Evolutionary conservation across 2,888 invertebrate species (phyloP), one percentile per base, ranked within the genome.

Genomic region (Leucophenga maculata): DNA sequence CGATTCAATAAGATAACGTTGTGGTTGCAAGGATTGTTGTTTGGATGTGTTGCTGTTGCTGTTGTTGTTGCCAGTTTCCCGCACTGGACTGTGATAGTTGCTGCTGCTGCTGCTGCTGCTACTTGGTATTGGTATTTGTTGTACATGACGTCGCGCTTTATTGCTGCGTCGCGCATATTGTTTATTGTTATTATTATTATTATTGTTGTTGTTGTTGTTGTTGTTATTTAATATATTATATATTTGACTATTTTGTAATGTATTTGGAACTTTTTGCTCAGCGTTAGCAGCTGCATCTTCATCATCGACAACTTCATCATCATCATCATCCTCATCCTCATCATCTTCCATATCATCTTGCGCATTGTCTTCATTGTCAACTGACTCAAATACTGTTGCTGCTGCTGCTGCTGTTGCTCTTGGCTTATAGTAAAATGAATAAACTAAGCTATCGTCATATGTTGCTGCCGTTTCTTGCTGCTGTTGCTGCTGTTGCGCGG

Each of bases 261-360:
- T 84, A 85, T 87, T 88, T 87, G 88, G 87, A 87, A 88, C 87
- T 86, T 85, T 84, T 83, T 81, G 85, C 81, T 71, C 70, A 71
- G 75, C 68, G 71, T 74, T 65, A 60, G 73, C 26, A 14, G 70
- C 68, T 68, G 68, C 54, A 65, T 57, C 60, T 46, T 48, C 69
- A 70, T 69, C 73, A 70, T 68, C 75, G 71, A 70, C 72, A 74
- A 64, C 52, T 59, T 65, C 55, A 14, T 50, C 20, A 50, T 60
- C 48, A 64, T 39, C 44, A 67, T 54, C 46, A 67, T 32, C 50
- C 46, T 72, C 67, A 69, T 69, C 69, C 62, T 50, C 68, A 70
- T 52, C 22, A 60, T 68, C 70, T 32, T 39, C 71, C 54, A n/a
- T 1, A 50, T 65, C 22, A 14, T 65, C 32, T 22, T 65, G 57